phyloP scores from a whole-genome alignment of 2,113 vertebrate genomes.

The Cercopithecus mona region DNA sequence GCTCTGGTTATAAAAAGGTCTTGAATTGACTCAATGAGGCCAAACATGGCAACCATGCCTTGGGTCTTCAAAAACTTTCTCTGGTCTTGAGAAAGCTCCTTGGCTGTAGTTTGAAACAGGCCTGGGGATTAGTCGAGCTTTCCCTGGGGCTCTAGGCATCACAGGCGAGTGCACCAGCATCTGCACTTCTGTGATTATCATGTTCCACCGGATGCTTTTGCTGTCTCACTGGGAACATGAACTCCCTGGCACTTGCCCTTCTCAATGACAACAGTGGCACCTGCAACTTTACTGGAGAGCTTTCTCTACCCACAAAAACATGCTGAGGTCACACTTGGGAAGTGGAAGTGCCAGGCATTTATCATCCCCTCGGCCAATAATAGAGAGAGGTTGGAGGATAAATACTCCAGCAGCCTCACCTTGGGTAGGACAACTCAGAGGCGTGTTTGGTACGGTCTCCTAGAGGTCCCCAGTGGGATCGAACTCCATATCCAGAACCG shows the following conservation, averaged over 20 bases:
- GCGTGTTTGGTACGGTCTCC: not conserved
- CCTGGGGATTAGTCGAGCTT: not conserved
- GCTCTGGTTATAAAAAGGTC: not conserved
- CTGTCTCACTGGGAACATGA: accelerated
- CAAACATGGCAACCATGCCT: not conserved
- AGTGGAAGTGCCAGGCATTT: too few relatives aligned
- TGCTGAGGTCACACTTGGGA: not conserved
- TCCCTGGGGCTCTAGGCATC: too few relatives aligned
- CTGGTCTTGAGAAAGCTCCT: not conserved
- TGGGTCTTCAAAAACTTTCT: not conserved
- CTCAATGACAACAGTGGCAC: not conserved
- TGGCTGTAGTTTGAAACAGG: not conserved
- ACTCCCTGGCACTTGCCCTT: not conserved
- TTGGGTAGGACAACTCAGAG: not conserved
- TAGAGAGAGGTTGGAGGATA: not conserved
- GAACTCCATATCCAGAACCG: not conserved
- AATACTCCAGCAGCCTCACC: not conserved
- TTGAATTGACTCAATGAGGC: not conserved
- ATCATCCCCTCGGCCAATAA: not conserved
- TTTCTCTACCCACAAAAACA: not conserved
- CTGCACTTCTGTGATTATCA: not conserved
- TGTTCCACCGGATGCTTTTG: not conserved
- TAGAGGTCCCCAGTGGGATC: not conserved
- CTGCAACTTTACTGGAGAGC: not conserved
- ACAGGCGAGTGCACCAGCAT: accelerated